Evolutionary conservation across 2,797 vertebrate genomes (phyloP).

Genomic region (Neostethus bicornis): DNA sequence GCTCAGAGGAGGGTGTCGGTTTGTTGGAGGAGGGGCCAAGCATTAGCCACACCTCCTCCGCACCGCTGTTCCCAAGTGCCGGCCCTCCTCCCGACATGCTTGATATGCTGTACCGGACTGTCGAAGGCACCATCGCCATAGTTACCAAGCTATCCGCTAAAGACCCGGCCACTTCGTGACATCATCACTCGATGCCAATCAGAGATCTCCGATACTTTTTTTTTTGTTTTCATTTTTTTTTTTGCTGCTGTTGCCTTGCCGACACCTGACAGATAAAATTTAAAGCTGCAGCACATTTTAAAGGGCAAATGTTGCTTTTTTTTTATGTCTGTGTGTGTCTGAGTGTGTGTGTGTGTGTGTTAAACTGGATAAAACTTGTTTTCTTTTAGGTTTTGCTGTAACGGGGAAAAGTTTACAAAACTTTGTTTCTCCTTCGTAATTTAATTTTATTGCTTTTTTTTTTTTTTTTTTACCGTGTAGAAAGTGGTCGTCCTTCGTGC

Average conservation of each 20-base stretch:
- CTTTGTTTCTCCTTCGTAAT: constrained; percentile 87
- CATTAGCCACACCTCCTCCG: constrained; percentile 79
- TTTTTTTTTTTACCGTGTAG: constrained; percentile 99
- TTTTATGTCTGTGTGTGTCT: constrained; percentile 79
- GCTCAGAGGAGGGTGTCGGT: constrained; percentile 77
- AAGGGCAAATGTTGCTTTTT: constrained; percentile 58
- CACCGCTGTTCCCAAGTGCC: constrained; percentile 81
- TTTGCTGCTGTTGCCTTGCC: constrained; percentile 55
- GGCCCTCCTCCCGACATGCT: constrained; percentile 90
- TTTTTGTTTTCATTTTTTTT: constrained; percentile 28
- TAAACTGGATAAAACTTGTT: constrained; percentile 88
- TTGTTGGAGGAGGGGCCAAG: constrained; percentile 83
- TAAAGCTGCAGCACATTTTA: constrained; percentile 85
- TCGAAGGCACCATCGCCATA: constrained; percentile 94
- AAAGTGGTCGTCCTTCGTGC: constrained; percentile 95
- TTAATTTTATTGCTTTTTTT: constrained; percentile 99
- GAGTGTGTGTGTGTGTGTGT: constrained; percentile 62
- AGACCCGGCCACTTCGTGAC: constrained; percentile 92
- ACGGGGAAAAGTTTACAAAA: constrained; percentile 89
- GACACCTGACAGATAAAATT: constrained; percentile 2
- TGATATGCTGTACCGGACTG: constrained; percentile 95
- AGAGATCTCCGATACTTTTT: constrained; percentile 35
- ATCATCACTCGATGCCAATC: constrained; percentile 72
- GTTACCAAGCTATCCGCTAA: constrained; percentile 91
- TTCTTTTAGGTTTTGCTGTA: constrained; percentile 93